A percentile compares a stretch with the other conserved stretches of the same genome.
Evolutionary conservation across 2,888 invertebrate species (phyloP).

Genomic region (Catonia carolina): DNA sequence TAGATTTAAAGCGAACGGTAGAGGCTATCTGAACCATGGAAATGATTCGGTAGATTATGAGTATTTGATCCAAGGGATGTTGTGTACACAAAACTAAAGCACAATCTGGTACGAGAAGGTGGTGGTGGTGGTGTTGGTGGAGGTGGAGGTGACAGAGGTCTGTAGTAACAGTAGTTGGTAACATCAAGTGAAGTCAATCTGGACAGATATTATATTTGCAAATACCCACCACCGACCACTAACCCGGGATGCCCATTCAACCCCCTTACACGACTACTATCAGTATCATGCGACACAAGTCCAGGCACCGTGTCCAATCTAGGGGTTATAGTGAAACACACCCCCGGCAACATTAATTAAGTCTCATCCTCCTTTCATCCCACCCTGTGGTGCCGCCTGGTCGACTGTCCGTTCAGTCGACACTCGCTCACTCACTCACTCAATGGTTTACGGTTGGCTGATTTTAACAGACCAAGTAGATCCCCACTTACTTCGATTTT

Average conservation of each 20-base stretch:
- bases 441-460: neutral
- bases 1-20: too few species aligned
- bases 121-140: neutral
- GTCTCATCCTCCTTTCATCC: neutral
- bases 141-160: neutral
- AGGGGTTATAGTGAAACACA: neutral
- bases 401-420: neutral
- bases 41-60: too few species aligned
- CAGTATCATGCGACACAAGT: too few species aligned
- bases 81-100: too few species aligned
- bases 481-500: too few species aligned
- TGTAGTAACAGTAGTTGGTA: neutral
- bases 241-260: neutral
- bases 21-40: too few species aligned
- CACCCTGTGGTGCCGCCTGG: neutral
- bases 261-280: neutral
- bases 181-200: constrained; percentile 9
- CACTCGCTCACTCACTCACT: neutral
- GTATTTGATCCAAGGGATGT: too few species aligned
- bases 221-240: neutral
- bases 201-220: constrained; percentile 14
- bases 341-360: constrained; percentile 11
- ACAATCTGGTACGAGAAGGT: too few species aligned
- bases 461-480: too few species aligned
- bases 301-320: constrained; percentile 8